Conservation (phyloP, 1,140 invertebrate species). For the Procambarus virginalis region DNA sequence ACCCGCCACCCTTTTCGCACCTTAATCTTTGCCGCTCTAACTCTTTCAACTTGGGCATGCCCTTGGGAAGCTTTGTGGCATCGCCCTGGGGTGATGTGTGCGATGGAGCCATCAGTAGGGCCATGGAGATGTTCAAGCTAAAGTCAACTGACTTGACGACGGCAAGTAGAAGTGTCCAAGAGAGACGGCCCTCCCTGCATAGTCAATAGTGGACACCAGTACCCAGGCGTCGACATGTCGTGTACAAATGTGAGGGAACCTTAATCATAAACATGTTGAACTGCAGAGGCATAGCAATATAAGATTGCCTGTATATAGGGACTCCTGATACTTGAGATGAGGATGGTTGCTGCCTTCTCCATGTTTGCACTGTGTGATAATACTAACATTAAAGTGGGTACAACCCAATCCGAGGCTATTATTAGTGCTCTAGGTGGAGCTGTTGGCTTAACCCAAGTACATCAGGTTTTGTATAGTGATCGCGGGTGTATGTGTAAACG, state of each 20-base stretch:
- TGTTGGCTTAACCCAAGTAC: neutral
- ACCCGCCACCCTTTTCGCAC: constrained; percentile 56
- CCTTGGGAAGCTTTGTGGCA: constrained; percentile 47
- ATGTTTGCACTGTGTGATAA: neutral
- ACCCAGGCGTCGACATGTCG: neutral
- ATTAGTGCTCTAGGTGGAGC: neutral
- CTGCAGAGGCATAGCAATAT: neutral
- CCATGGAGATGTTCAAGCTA: constrained; percentile 75
- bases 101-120: constrained; percentile 76
- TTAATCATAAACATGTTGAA: constrained; percentile 3
- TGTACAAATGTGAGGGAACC: neutral
- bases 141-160: constrained; percentile 40
- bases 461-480: neutral
- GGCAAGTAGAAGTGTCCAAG: constrained; percentile 23
- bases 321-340: neutral
- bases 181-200: constrained; percentile 54
- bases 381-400: no score
- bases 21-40: constrained; percentile 61
- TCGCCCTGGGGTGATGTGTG: constrained; percentile 75
- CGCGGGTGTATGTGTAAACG: neutral
- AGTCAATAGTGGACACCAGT: constrained; percentile 29
- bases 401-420: neutral
- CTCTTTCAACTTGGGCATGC: constrained; percentile 62
- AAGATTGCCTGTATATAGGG: no score
- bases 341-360: neutral